Evolutionary conservation across 2,888 invertebrate species (phyloP).

Genomic region (Petrolisthes manimaculis): DNA sequence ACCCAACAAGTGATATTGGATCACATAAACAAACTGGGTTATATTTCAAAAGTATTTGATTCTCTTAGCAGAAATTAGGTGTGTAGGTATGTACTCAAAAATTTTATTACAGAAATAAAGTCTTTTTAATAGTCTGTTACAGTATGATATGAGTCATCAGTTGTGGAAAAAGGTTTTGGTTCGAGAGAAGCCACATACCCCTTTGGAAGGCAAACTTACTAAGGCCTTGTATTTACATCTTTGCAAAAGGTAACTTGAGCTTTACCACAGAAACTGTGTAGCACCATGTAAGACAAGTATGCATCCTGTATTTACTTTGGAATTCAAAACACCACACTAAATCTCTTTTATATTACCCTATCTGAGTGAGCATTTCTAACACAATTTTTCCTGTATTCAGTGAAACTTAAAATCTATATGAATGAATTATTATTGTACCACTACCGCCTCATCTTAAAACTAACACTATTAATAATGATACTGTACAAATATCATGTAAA

Average conservation of each 20-base stretch:
- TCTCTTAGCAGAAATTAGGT: not conserved
- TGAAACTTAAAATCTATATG: no score
- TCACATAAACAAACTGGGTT: not conserved
- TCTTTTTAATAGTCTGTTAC: not conserved
- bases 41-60: not conserved
- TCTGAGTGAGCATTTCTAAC: not conserved
- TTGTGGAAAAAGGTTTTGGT: not conserved
- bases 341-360: constrained; percentile 1
- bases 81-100: not conserved
- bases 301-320: not conserved
- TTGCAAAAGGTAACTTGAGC: constrained; percentile 20
- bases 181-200: constrained; percentile 12
- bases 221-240: constrained; percentile 26
- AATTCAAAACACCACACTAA: not conserved
- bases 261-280: constrained; percentile 15
- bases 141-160: constrained; percentile 16
- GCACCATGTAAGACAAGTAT: constrained; percentile 2
- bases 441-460: no score
- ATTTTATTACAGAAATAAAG: not conserved
- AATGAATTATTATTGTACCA: no score
- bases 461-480: no score
- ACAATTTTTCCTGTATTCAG: no score
- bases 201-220: constrained; percentile 31
- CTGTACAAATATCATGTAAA: no score
- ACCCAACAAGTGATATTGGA: constrained; percentile 6